Base-by-base conservation (phyloP, 2,113 vertebrate genomes). In the Chrysochloris asiatica region DNA sequence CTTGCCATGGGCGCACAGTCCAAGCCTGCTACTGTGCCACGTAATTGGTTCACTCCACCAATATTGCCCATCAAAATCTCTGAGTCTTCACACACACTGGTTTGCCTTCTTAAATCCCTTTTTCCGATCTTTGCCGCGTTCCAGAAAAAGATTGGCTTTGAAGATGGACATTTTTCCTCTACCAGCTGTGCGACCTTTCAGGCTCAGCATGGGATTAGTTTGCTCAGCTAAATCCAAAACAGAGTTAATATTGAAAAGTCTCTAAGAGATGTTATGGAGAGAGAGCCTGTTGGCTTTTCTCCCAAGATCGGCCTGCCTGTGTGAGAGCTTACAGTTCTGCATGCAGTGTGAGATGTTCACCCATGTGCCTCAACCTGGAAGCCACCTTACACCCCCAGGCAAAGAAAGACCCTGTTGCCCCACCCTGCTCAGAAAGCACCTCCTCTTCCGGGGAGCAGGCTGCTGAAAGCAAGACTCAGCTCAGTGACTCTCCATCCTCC, bases 201-300 rank as follows among this genome's bases (percentile, higher is more conserved):
- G 69, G 36, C 67, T 91, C 93, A 92, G 69, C 79, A 85, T 88
- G 91, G 83, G 79, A 73, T 93, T 54, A 73, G 54, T 94, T 95
- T 95, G 79, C 75, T 69, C 43, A 67, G 86, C 89, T 92, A 88
- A 78, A 90, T 95, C 73, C 61, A 84, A 91, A 91, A 89, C 22
- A 47, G 26, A 72, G n/a, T 63, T 61, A 75, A 59, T 69, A 93
- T 56, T 93, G 69, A 76, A 84, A 93, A 93, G 67, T 81, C 82
- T 63, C 16, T 17, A 56, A 83, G 19, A 77, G 75, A 82, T 90
- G 48, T 45, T 41, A 50, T 52, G 59, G 19, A 13, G 47, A 93
- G 65, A 85, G 61, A 48, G 30, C 43, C 47, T 61, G 84, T 48
- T 81, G 86, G 75, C 72, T 41, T 84, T 96, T 91, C 72, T 84